Evolutionary conservation across 2,888 invertebrate genomes (phyloP).

Genomic region (Podotricha telesiphe): DNA sequence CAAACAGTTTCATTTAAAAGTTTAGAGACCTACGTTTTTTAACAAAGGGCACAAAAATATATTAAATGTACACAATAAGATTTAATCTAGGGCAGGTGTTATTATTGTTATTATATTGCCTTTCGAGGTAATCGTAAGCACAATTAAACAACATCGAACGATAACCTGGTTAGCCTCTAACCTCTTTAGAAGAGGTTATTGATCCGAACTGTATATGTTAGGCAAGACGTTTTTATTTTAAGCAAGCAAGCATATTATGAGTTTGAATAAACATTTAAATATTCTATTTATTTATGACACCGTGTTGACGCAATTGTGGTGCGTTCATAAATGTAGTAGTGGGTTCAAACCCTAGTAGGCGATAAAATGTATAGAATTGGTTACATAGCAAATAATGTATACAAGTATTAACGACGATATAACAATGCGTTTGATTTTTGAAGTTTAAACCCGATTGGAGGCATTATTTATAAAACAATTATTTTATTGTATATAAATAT

Average conservation of each 20-base stretch:
- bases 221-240: slow-evolving; percentile 10
- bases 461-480: too few relatives aligned
- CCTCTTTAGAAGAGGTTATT: slow-evolving; percentile 23
- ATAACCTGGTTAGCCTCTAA: slow-evolving; percentile 26
- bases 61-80: neutral
- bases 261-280: neutral
- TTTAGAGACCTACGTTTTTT: too few relatives aligned
- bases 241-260: neutral
- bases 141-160: slow-evolving; percentile 20
- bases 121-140: slow-evolving; percentile 19
- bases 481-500: too few relatives aligned
- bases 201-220: slow-evolving; percentile 18
- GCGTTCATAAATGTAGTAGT: too few relatives aligned
- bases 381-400: too few relatives aligned
- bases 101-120: slow-evolving; percentile 6
- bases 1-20: too few relatives aligned
- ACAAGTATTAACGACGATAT: too few relatives aligned
- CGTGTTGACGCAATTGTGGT: neutral
- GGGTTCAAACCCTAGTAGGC: too few relatives aligned
- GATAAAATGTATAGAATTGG: too few relatives aligned
- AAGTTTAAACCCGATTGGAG: too few relatives aligned
- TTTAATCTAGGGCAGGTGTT: slow-evolving; percentile 10
- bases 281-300: neutral
- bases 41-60: neutral
- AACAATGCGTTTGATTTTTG: too few relatives aligned